Evolutionary conservation across 2,797 vertebrate species (phyloP), one percentile per base, ranked within the genome.

Genomic region (Onychomys arenicola): DNA sequence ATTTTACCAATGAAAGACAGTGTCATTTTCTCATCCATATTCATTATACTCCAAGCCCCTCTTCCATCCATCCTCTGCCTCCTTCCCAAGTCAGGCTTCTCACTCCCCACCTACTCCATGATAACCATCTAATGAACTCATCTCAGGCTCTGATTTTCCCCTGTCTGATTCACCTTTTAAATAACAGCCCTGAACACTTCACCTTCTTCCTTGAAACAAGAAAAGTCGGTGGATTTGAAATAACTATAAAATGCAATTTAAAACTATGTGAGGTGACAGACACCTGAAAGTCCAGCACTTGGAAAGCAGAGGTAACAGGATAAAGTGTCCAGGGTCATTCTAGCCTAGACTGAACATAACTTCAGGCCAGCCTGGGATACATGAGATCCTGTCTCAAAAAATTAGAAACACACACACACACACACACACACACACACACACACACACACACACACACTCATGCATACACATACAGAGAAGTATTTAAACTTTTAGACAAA

Each of bases 401-500:
- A 37, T 14, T 11, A 57, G 5, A 55, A 5, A 52, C 29, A 19
- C 43, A 78, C 9, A 52, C 29, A 19, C 43, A 78, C 46, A 37
- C 19, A 82, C 21, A 59, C 0, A 57, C 6, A 27, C 4, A 27
- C 11, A 49, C 25, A 77, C 43, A 49, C 75, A 49, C 43, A 77
- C 25, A 76, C 11, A 46, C 11, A 77, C 7, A 5, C 46, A 80
- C 4, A n/a, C 32, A 80, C 32, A 80, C 7, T 19, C 29, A 32
- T 3, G 32, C 4, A 34, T 16, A 27, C 23, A 67, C 16, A n/a
- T 16, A 71, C 4, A 71, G 21, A 75, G 2, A 57, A 34, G 0
- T 55, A 34, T 59, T 55, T 71, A 78, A 73, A 59, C 67, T 80
- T 95, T 96, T 63, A 92, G 37, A 94, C 91, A 92, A 73, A 43